These are phyloP conservation scores for Sciurus niger DNA, from an alignment of 2,113 vertebrate genomes.

Conservation along the genomic window DNA sequence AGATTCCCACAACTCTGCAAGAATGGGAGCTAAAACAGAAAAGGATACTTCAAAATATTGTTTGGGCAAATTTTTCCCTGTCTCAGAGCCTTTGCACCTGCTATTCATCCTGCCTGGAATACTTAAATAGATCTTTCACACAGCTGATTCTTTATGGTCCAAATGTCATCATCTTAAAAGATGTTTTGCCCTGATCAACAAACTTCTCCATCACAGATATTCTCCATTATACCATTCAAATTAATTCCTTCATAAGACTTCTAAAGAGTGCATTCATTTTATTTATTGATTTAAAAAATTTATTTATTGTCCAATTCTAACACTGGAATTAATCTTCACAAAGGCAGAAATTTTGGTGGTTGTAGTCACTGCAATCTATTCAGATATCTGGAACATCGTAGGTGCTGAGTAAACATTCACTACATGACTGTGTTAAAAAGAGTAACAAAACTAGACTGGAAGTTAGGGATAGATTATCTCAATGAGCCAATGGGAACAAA, in stretches of 20 bases:
- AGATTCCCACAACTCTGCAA: neutral
- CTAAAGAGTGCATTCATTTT: neutral
- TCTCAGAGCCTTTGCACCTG: neutral
- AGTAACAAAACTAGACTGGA: neutral
- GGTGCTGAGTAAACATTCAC: neutral
- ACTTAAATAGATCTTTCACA: neutral
- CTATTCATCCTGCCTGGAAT: neutral
- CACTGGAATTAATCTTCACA: neutral
- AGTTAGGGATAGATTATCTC: neutral
- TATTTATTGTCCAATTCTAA: neutral
- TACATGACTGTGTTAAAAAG: neutral
- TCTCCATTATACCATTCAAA: neutral
- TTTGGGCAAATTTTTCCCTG: neutral
- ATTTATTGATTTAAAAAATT: neutral
- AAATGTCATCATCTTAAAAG: neutral
- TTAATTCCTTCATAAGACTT: neutral
- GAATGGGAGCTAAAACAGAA: neutral
- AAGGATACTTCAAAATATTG: neutral
- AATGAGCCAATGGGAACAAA: neutral
- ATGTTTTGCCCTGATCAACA: neutral
- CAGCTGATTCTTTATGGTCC: neutral
- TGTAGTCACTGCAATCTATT: neutral
- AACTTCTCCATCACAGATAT: neutral
- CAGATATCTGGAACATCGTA: neutral
- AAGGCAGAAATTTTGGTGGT: neutral